phyloP scores from a whole-genome alignment of 2,888 invertebrate genomes.

The Luperina nickerlii region DNA sequence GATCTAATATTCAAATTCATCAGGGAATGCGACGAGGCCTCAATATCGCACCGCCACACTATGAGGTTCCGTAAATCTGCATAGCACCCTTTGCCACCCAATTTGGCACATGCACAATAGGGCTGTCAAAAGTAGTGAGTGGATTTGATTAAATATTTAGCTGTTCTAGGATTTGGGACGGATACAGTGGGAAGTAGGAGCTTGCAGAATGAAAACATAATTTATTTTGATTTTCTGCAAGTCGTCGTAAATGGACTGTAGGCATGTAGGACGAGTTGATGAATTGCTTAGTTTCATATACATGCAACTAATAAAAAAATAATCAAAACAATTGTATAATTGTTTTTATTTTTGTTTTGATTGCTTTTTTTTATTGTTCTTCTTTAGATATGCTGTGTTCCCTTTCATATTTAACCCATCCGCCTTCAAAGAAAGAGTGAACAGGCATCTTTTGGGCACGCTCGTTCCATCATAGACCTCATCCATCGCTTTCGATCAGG shows the following conservation, averaged over 20 bases:
- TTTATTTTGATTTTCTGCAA: no score
- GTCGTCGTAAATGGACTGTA: no score
- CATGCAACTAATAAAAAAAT: no score
- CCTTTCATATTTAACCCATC: background rate
- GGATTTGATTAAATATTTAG: constrained; percentile 51
- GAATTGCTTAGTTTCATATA: no score
- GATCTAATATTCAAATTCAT: constrained; percentile 67
- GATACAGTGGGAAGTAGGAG: background rate
- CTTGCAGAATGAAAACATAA: background rate
- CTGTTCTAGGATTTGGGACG: constrained; percentile 24
- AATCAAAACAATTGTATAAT: no score
- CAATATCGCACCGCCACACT: constrained; percentile 61
- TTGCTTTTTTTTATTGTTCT: background rate
- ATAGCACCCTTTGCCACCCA: constrained; percentile 64
- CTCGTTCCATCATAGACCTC: background rate
- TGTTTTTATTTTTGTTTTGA: no score
- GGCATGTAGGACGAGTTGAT: no score
- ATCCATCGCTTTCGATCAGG: background rate
- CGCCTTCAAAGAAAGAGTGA: background rate
- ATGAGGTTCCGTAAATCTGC: constrained; percentile 58
- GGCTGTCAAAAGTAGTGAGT: constrained; percentile 51
- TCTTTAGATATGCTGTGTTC: background rate
- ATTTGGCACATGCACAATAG: constrained; percentile 59
- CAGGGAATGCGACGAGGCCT: constrained; percentile 40
- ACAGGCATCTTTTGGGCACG: background rate